Evolutionary conservation across 2,113 vertebrate genomes (phyloP).

Genomic region (Cynocephalus volans): DNA sequence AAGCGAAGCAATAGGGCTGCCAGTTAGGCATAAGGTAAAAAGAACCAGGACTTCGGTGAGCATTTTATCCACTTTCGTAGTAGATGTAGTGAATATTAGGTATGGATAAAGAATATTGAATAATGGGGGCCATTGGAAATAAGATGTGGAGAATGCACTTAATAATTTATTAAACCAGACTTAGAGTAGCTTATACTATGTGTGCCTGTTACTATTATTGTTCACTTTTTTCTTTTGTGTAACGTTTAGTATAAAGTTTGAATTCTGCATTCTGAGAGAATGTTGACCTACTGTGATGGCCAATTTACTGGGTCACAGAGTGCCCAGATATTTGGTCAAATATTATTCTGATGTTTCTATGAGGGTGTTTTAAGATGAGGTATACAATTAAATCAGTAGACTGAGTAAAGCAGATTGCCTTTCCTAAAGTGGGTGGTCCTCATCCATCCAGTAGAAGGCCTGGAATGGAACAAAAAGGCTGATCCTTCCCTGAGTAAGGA

Average conservation of each 20-base stretch:
- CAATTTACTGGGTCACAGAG: neutral
- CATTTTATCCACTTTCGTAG: neutral
- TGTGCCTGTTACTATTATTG: neutral
- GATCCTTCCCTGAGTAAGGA: neutral
- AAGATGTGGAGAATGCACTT: neutral
- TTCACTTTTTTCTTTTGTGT: neutral
- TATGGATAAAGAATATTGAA: neutral
- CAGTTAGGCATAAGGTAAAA: neutral
- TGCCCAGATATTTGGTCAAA: neutral
- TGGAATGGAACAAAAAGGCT: neutral
- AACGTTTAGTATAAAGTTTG: neutral
- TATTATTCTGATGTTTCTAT: neutral
- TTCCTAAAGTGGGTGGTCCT: neutral
- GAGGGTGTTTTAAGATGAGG: neutral
- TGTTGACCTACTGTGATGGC: neutral
- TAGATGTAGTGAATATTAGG: neutral
- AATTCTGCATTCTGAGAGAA: neutral
- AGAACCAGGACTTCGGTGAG: neutral
- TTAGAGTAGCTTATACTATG: neutral
- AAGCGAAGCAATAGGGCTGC: neutral
- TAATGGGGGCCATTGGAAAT: neutral
- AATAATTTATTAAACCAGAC: neutral
- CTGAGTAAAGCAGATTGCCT: neutral
- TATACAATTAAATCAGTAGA: neutral
- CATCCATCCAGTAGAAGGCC: neutral